These are phyloP conservation scores for Orchestia grillus DNA, from an alignment of 1,140 invertebrate species.

Conservation along the genomic window DNA sequence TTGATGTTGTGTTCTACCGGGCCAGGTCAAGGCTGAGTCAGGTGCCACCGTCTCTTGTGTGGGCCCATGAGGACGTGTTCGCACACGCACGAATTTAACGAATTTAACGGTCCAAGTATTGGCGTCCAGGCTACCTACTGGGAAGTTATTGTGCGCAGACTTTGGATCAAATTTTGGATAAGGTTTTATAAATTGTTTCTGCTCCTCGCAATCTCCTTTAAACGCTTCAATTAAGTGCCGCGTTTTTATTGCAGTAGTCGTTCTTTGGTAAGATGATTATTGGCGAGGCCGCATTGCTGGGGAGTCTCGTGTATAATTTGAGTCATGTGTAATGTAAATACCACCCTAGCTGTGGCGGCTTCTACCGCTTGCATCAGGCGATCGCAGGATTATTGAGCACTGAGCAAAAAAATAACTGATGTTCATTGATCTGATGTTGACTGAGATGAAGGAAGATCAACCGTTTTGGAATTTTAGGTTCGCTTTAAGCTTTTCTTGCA, in stretches of 20 bases:
- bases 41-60: neutral
- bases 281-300: neutral
- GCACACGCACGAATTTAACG: neutral
- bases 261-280: neutral
- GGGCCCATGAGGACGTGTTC: neutral
- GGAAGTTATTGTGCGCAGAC: neutral
- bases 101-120: neutral
- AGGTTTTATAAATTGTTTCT: slow-evolving; percentile 27
- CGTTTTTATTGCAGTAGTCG: neutral
- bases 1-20: neutral
- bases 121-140: neutral
- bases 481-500: neutral
- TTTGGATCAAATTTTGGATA: neutral
- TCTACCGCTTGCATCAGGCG: neutral
- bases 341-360: neutral
- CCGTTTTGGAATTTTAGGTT: neutral
- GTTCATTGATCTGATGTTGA: neutral
- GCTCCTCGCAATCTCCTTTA: neutral
- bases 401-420: neutral
- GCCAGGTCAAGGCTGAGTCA: neutral
- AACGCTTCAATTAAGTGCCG: slow-evolving; percentile 30
- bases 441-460: neutral
- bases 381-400: neutral
- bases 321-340: slow-evolving; percentile 33
- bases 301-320: slow-evolving; percentile 30